Base-by-base conservation (phyloP, 1,140 invertebrate genomes). In the Tetramorium alpestre region DNA sequence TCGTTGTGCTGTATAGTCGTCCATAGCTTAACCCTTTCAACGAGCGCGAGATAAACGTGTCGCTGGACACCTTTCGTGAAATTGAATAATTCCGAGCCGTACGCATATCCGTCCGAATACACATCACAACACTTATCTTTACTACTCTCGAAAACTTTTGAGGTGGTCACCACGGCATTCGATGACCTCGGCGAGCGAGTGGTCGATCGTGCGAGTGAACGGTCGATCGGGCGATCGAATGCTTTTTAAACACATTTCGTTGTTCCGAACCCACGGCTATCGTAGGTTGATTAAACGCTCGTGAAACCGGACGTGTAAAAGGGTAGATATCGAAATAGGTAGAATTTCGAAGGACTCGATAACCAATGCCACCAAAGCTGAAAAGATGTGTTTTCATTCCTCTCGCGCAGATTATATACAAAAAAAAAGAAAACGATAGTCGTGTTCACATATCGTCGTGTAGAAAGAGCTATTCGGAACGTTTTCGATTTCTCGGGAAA, bases 21-120 rank as follows among this genome's bases (percentile, higher is more conserved):
- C 33, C 91, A 64, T 69, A 70, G 86, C 80, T 87, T 85, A 88
- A 92, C 89, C 91, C 92, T 93, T 93, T 93, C 90, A 93, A 88
- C 88, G 87, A 85, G 84, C 86, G 72, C 60, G 64, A 91, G 92
- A 93, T 93, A 92, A 93, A 92, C 73, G 87, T 89, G 87, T 90
- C 87, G 87, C 73, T 76, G 85, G 85, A 92, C 91, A 92, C 91
- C 91, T 91, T 84, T 80, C 62, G 80, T 92, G 58, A 92, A 92
- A 92, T 92, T 84, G 88, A 91, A 91, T 89, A 88, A 92, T 91
- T 90, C 73, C 64, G 75, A 80, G 78, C 25, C 77, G 86, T 60
- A 41, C 33, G 80, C 80, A 85, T 87, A 84, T 87, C 69, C 81
- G 81, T 85, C 18, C 67, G 73, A 54, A 16, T 73, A 18, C 70